These are phyloP conservation scores for Chymomyza caudatula DNA, from an alignment of 2,888 invertebrate species.

Conservation along the genomic window DNA sequence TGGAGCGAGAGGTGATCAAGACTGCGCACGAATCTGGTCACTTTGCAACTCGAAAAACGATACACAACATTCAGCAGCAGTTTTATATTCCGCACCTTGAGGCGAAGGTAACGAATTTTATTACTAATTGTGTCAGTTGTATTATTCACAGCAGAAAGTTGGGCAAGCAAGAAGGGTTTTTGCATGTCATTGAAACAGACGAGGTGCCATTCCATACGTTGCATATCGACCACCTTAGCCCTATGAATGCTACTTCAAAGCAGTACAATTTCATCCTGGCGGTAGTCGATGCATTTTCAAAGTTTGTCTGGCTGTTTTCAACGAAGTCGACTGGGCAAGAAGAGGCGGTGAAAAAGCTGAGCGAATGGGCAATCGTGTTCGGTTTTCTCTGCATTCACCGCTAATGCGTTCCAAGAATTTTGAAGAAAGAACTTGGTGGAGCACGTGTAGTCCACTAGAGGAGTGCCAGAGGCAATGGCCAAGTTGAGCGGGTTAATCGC, in stretches of 20 bases:
- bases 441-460: conserved; percentile 15
- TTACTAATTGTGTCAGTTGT: too few relatives aligned
- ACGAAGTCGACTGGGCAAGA: not conserved
- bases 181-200: conserved; percentile 62
- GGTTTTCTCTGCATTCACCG: too few relatives aligned
- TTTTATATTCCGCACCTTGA: too few relatives aligned
- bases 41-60: too few relatives aligned
- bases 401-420: too few relatives aligned
- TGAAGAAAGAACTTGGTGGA: too few relatives aligned
- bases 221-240: conserved; percentile 19
- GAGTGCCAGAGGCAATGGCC: conserved; percentile 13
- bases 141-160: too few relatives aligned
- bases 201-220: conserved; percentile 43
- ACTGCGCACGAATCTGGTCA: too few relatives aligned
- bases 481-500: conserved; percentile 15
- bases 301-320: not conserved
- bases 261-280: conserved; percentile 1
- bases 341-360: not conserved
- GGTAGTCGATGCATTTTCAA: not conserved
- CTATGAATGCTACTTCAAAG: conserved; percentile 2
- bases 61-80: too few relatives aligned
- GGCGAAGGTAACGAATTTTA: too few relatives aligned
- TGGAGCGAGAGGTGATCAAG: too few relatives aligned
- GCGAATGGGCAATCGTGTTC: too few relatives aligned
- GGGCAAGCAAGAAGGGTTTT: conserved; percentile 61